These are phyloP conservation scores for Eubasilissa splendida DNA, from an alignment of 2,888 invertebrate genomes.

Conservation along the genomic window DNA sequence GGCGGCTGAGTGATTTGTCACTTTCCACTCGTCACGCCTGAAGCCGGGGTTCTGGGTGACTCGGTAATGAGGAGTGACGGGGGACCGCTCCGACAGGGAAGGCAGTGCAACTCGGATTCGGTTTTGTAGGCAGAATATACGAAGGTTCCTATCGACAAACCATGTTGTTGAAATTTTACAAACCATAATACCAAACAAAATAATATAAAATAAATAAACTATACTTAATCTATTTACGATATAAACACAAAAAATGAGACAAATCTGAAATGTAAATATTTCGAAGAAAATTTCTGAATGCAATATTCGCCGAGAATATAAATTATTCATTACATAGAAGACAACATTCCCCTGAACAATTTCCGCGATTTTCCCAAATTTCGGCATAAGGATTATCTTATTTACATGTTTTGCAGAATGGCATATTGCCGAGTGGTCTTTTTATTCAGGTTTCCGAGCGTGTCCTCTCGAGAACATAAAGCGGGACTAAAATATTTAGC, in stretches of 20 bases:
- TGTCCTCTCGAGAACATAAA: slow-evolving; percentile 54
- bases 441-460: slow-evolving; percentile 50
- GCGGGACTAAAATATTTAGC: slow-evolving; percentile 58
- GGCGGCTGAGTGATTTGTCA: slow-evolving; percentile 47
- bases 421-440: slow-evolving; percentile 39
- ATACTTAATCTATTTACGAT: too few relatives aligned
- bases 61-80: slow-evolving; percentile 7
- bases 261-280: not conserved
- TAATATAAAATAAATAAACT: too few relatives aligned
- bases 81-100: not conserved
- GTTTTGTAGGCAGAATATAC: not conserved
- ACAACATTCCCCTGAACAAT: slow-evolving; percentile 16
- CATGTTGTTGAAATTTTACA: not conserved
- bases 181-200: not conserved
- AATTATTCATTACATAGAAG: slow-evolving; percentile 49
- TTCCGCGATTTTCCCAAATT: slow-evolving; percentile 35
- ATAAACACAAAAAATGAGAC: too few relatives aligned
- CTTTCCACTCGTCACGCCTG: slow-evolving; percentile 42
- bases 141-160: not conserved
- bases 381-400: slow-evolving; percentile 45
- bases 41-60: not conserved
- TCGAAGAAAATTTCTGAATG: not conserved
- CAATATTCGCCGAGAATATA: slow-evolving; percentile 37
- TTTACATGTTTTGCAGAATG: slow-evolving; percentile 50
- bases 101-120: not conserved